Percentiles rank a stretch among this genome's conserved stretches.
Evolutionary conservation across 2,888 invertebrate genomes (phyloP).

Genomic region (Keiferia lycopersicella): DNA sequence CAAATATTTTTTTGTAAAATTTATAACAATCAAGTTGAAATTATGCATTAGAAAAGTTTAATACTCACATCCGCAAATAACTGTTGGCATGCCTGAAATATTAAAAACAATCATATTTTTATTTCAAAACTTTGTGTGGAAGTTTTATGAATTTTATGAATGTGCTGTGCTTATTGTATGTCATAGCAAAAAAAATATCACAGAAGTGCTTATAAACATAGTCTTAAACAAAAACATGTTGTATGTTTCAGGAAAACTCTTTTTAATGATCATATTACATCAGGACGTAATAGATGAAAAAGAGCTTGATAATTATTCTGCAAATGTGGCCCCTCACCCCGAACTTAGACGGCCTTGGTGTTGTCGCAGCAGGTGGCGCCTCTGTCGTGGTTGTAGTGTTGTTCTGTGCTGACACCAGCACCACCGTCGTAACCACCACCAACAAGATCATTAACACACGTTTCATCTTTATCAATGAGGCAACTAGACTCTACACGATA

Average conservation of each 20-base stretch:
- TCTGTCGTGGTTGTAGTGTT: conserved; percentile 6
- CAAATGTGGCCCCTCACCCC: conserved; percentile 20
- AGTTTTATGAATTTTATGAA: background rate
- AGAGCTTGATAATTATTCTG: conserved; percentile 15
- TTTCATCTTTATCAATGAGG: background rate
- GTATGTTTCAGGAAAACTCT: background rate
- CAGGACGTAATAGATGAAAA: conserved; percentile 18
- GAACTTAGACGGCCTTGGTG: background rate
- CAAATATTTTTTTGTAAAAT: background rate
- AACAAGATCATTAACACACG: background rate
- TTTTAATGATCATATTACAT: conserved; percentile 15
- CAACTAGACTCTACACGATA: background rate
- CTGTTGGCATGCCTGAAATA: background rate
- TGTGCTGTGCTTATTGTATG: background rate
- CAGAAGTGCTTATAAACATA: background rate
- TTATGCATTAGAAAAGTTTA: background rate
- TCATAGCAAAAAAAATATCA: background rate
- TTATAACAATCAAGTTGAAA: no score
- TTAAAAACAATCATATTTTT: background rate
- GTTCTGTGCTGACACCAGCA: background rate
- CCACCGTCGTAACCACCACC: background rate
- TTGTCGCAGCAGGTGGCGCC: background rate
- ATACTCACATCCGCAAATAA: background rate
- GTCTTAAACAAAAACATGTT: conserved; percentile 1
- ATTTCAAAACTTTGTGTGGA: background rate